Base-by-base conservation (phyloP, 2,797 vertebrate species). In the Sphaeramia orbicularis region DNA sequence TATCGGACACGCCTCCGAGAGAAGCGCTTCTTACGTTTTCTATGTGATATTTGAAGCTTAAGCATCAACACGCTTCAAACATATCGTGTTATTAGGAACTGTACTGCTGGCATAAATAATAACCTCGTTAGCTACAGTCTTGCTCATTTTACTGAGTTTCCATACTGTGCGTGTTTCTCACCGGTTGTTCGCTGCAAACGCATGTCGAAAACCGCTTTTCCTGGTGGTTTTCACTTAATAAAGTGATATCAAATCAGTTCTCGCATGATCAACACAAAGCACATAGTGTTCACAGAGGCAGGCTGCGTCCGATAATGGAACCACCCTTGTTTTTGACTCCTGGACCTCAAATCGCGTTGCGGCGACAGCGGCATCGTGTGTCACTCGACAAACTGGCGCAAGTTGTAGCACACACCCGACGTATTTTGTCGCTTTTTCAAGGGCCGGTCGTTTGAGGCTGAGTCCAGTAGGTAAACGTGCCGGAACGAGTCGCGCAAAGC, bases 261-360 rank as follows among this genome's bases (percentile, higher is more conserved):
- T 0, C 11, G 45, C 15, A 54, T 2, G 9, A 1, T 7, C 3
- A 2, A 7, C 24, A 7, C 7, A 3, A 7, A 3, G 5, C 1
- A 0, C 7, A 14, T 8, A n/a, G 5, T 4, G 1, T 6, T 0
- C 6, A 3, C 7, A 0, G 2, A 2, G 2, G 1, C 4, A 14
- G 21, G 10, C 6, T 16, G 30, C 18, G 80, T 83, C 85, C 77
- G 82, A 74, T 43, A 74, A 66, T 76, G 77, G 72, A 81, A 74
- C 14, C 41, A 7, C 4, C 1, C 13, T 4, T 1, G 2, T 4
- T 11, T 15, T 2, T 0, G 12, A 16, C 10, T 13, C 10, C 1
- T 11, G 15, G 47, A 37, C 42, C 15, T 30, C 32, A 19, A 19
- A 19, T 30, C 13, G 55, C 24, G 44, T 3, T 15, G 37, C 50